Evolutionary conservation across 2,888 invertebrate species (phyloP).

Genomic region (Synanthedon formicaeformis): DNA sequence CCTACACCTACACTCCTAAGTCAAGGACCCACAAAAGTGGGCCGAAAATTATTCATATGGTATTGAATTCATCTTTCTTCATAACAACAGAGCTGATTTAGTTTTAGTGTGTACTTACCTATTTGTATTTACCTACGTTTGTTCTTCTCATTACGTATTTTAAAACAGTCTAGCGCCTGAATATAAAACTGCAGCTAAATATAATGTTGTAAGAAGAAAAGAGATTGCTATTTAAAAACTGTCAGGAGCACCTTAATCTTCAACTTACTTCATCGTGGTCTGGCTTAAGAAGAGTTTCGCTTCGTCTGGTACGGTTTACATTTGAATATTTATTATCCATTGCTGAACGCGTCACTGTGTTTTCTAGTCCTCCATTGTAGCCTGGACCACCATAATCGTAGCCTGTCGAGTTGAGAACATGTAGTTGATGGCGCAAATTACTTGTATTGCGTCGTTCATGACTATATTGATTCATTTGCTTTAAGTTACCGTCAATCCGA

Average conservation of each 20-base stretch:
- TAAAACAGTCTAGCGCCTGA: too few relatives aligned
- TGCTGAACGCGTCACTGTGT: conserved; percentile 20
- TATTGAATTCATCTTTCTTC: too few relatives aligned
- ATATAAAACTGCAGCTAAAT: too few relatives aligned
- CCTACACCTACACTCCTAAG: too few relatives aligned
- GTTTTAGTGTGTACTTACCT: too few relatives aligned
- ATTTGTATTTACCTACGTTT: too few relatives aligned
- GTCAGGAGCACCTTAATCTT: background rate
- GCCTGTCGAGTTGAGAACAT: conserved; percentile 36
- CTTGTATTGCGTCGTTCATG: conserved; percentile 37
- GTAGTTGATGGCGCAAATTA: conserved; percentile 26
- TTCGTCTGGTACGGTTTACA: conserved; percentile 25
- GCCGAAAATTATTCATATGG: too few relatives aligned
- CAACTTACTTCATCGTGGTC: conserved; percentile 40
- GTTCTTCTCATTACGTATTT: too few relatives aligned
- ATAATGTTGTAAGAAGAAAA: too few relatives aligned
- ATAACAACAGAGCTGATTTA: too few relatives aligned
- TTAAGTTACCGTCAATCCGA: conserved; percentile 31
- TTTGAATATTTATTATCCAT: conserved; percentile 10
- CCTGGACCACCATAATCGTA: conserved; percentile 31
- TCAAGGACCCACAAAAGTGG: too few relatives aligned
- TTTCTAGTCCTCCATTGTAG: conserved; percentile 20
- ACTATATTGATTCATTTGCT: conserved; percentile 28
- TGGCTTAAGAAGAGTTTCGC: conserved; percentile 33
- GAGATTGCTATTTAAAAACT: too few relatives aligned